Evolutionary conservation across 1,140 invertebrate species (phyloP), one percentile per base, ranked within the genome.

Genomic region (Meloidogyne floridensis): DNA sequence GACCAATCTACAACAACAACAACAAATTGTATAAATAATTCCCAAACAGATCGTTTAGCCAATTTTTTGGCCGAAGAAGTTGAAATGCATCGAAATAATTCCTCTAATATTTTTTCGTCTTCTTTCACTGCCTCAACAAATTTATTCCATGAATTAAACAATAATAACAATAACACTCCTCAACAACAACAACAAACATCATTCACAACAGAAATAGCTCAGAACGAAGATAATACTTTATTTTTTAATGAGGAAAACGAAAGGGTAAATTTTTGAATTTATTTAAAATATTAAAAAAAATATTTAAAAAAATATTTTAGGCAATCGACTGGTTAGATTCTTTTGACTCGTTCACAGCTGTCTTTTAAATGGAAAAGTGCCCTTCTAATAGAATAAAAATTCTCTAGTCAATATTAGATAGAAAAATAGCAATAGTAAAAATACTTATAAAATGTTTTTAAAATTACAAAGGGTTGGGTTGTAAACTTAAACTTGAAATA

Each of bases 51-150:
- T 3, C 77, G 65, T n/a, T 51, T 79, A 51, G 77, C 77, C 18
- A 42, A 69, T 18, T n/a, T 79, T n/a, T 20, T 79, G 56, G 77
- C 77, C 51, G 72, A 79, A 69, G 77, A 79, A 53, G 77, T 43
- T 51, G 77, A 79, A 53, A 10, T 79, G 20, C 18, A 79, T 13
- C 6, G 77, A 51, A 53, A 71, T 72, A 72, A 71, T 65, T 59
- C 59, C 76, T 32, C 76, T 78, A n/a, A 32, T 4, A 69, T 47
- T 32, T 32, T 47, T 70, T 70, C 76, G 7, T 47, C 53, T 32
- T 59, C 76, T 20, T 77, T 65, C 56, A 18, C 18, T 69, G 42
- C 53, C 4, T 10, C 76, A 15, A 47, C 32, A 59, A 32, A 32
- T 32, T 3, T 47, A 77, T 59, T 59, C 20, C 76, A 65, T n/a